Evolutionary conservation across 1,140 invertebrate genomes (phyloP), one percentile per base, ranked within the genome.

Genomic region (Lethrus apterus): DNA sequence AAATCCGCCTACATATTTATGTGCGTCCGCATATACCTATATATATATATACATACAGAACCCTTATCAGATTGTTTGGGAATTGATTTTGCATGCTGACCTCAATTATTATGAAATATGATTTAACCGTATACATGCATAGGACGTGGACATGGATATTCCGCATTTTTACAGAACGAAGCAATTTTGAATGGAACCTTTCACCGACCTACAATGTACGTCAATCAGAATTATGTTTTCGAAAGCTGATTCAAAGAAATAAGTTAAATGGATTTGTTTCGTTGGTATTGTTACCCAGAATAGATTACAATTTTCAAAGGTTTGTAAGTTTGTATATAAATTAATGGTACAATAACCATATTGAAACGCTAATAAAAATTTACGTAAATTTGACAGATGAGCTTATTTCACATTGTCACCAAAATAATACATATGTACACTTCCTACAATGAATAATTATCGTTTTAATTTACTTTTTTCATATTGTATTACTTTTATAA

Each of bases 1-100:
- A 62, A 62, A 62, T 62, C 58, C 58, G 59, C 57, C 59, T 62
- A 59, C 55, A 60, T 58, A 54, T 58, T 60, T 58, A 60, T 62
- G 51, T 53, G 44, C 50, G 46, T 40, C 17, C 50, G 50, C 44
- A 51, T 54, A 43, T 46, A 50, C 51, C 19, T 38, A 38, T 20
- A 21, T 21, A 38, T 14, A 21, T 18, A 38, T 38, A 23, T 38
- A 38, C 20, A 38, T 18, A 38, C 19, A 18, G 35, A 23, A 38
- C 55, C 47, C 56, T 58, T 57, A 61, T 59, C 57, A 57, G 53
- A 59, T 59, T 54, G 34, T 42, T 41, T 47, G 33, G 46, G 56
- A 58, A 59, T 61, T 58, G 59, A 59, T 59, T 60, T 58, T 54
- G 52, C 57, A 48, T 59, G 58, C 54, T 61, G 55, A 61, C 59